Conservation (phyloP, 1,140 invertebrate genomes). For the Druon quercuslanigerum region DNA sequence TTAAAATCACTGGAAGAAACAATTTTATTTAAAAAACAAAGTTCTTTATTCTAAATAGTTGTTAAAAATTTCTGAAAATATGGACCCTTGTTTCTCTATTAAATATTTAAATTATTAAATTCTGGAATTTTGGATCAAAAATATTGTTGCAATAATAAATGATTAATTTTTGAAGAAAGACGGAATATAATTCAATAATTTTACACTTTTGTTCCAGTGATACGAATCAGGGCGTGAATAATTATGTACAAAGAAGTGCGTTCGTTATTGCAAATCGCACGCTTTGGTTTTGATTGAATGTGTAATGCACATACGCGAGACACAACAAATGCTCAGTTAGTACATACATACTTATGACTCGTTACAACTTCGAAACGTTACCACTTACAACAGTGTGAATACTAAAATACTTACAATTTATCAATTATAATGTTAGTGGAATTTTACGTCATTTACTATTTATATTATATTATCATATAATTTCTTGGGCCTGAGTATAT, state of each 20-base stretch:
- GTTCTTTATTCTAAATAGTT: too few relatives aligned
- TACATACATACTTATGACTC: constrained; percentile 36
- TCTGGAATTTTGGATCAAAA: too few relatives aligned
- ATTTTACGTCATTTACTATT: constrained; percentile 26
- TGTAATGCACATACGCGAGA: constrained; percentile 49
- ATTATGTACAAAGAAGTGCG: constrained; percentile 62
- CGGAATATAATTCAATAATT: too few relatives aligned
- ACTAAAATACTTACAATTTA: constrained; percentile 45
- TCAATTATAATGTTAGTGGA: constrained; percentile 31
- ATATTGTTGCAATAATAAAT: not conserved
- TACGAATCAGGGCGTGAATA: constrained; percentile 40
- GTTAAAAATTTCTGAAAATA: too few relatives aligned
- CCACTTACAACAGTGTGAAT: constrained; percentile 43
- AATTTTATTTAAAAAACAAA: too few relatives aligned
- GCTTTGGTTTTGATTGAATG: constrained; percentile 66
- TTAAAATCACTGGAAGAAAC: not conserved
- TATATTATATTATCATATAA: constrained; percentile 45
- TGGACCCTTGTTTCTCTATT: too few relatives aligned
- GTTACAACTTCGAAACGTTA: constrained; percentile 34
- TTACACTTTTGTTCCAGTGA: constrained; percentile 35
- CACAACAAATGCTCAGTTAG: constrained; percentile 41
- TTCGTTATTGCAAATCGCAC: constrained; percentile 56
- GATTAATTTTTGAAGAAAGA: too few relatives aligned
- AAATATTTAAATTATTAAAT: too few relatives aligned
- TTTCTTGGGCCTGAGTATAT: constrained; percentile 49